Evolutionary conservation across 2,113 vertebrate genomes (phyloP).

Genomic region (Condylura cristata): DNA sequence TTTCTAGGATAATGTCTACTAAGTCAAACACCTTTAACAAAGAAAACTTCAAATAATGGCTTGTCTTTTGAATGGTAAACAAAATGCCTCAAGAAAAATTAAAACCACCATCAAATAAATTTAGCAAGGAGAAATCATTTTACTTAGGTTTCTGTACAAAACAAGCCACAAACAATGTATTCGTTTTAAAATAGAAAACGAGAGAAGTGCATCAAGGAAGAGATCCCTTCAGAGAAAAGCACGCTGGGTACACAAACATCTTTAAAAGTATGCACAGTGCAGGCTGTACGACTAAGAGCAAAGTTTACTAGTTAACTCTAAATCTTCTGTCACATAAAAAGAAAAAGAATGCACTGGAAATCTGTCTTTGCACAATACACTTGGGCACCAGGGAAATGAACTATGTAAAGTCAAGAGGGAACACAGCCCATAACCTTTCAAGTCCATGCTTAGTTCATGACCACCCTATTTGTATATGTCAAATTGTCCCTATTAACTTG

Average conservation of each 20-base stretch:
- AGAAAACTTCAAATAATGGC: background rate
- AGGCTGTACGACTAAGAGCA: slow-evolving; percentile 13
- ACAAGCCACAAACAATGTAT: background rate
- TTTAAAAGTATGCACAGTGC: background rate
- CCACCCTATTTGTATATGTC: background rate
- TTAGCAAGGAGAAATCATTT: slow-evolving; percentile 11
- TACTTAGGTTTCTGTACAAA: slow-evolving; percentile 17
- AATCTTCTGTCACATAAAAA: slow-evolving; percentile 27
- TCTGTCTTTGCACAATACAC: background rate
- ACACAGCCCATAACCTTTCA: background rate
- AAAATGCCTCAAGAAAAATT: slow-evolving; percentile 2
- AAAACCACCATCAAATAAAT: slow-evolving; percentile 15
- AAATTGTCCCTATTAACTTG: rapidly evolving
- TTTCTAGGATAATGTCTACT: background rate
- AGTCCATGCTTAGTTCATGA: background rate
- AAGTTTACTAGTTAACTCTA: slow-evolving; percentile 68
- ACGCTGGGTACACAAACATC: background rate
- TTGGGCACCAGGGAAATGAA: background rate
- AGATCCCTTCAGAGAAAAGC: slow-evolving; percentile 35
- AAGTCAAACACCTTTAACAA: slow-evolving; percentile 28
- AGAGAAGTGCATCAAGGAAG: background rate
- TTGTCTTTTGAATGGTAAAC: background rate
- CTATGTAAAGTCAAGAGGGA: background rate
- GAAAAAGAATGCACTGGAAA: slow-evolving; percentile 2
- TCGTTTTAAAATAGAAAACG: background rate